Evolutionary conservation across 2,888 invertebrate species (phyloP), one percentile per base, ranked within the genome.

Genomic region (Oscheius sp.): DNA sequence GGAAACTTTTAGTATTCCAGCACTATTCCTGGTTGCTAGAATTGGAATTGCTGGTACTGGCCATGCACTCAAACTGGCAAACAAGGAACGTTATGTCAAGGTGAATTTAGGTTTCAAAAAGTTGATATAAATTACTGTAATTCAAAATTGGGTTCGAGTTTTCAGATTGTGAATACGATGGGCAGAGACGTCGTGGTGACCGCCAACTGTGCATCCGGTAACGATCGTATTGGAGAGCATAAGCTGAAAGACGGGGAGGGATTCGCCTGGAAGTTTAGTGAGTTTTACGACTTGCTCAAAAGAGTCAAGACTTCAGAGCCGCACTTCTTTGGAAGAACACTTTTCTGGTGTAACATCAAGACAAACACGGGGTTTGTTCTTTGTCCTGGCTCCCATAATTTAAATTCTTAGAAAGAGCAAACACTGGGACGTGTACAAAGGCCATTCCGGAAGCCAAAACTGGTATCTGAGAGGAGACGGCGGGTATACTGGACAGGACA

Each of bases 211-310:
- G 29, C 29, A 3, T 57, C 57, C 10, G 57, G 29, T 3, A 33
- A 57, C 29, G 57, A 57, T 29, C 57, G 29, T 10, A 29, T 57
- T 21, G 21, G 2, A 21, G 57, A 57, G 33, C 29, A 57, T 7
- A 57, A 21, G 33, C 57, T 57, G 57, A 57, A 57, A 29, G 29
- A 57, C 32, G 57, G 57, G 3, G 57, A 57, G 2, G 57, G 57
- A 57, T 57, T 57, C 29, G 57, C 57, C 29, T 57, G 57, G 57
- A 57, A 57, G 33, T 57, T 57, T 29, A 57, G 57, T 57, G 7
- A 57, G 57, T 57, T 29, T 57, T 57, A 21, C 1, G 1, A 10
- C 29, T 29, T 21, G 21, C 21, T 21, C 21, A 21, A 21, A 21
- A 21, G 21, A 21, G 21, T 21, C 21, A 57, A 57, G 29, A 1